These are phyloP conservation scores for Hypolimnas misippus DNA, from an alignment of 2,888 invertebrate genomes.

Conservation along the genomic window DNA sequence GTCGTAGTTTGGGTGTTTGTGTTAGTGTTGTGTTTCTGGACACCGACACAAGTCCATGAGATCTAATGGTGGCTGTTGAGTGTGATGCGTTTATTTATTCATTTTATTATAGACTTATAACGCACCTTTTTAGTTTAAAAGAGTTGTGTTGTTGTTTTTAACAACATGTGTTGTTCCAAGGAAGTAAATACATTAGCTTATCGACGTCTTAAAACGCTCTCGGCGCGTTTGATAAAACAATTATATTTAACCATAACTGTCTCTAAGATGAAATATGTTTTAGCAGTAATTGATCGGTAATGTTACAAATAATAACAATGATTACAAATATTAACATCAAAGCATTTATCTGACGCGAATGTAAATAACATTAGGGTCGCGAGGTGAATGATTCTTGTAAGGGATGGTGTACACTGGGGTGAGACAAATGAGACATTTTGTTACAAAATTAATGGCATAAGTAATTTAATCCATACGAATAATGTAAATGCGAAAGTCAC, in stretches of 20 bases:
- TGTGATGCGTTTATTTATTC: no score
- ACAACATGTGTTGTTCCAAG: no score
- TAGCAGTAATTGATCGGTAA: conserved; percentile 46
- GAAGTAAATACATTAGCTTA: not conserved
- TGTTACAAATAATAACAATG: conserved; percentile 43
- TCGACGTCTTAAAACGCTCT: no score
- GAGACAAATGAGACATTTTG: no score
- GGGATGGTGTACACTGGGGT: conserved; percentile 22
- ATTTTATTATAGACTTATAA: not conserved
- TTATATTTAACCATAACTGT: conserved; percentile 11
- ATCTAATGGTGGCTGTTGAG: no score
- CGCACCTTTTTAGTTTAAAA: no score
- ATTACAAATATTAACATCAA: conserved; percentile 40
- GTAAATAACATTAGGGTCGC: conserved; percentile 43
- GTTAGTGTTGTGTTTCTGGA: no score
- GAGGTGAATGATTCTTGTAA: conserved; percentile 40
- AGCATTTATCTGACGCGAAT: conserved; percentile 40
- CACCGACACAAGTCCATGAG: no score
- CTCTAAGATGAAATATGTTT: conserved; percentile 9
- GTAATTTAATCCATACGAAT: not conserved
- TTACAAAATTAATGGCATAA: not conserved
- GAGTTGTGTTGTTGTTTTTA: no score
- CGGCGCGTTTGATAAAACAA: conserved; percentile 10
- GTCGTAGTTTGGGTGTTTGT: no score
- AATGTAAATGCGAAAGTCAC: no score